phyloP scores from a whole-genome alignment of 2,888 invertebrate genomes.

The Lasioglossum pauxillum region DNA sequence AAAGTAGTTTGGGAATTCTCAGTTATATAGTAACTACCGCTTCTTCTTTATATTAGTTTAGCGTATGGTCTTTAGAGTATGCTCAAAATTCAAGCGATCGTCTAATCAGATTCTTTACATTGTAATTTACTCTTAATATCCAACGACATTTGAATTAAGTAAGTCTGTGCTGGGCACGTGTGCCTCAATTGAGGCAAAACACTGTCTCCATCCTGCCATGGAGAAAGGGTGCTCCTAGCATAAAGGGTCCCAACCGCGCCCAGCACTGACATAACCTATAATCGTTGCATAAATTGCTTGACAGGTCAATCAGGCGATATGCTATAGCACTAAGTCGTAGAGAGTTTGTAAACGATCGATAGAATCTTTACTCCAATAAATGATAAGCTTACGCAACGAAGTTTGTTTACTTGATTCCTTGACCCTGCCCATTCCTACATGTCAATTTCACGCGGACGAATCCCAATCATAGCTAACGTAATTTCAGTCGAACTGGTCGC shows the following conservation, averaged over 20 bases:
- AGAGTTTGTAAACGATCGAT: conserved; percentile 34
- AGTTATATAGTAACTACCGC: background rate
- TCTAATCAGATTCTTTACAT: background rate
- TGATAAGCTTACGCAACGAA: conserved; percentile 39
- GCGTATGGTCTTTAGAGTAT: background rate
- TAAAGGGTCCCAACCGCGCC: no score
- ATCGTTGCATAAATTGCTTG: no score
- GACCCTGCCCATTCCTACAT: conserved; percentile 62
- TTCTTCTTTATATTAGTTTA: background rate
- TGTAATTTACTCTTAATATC: background rate
- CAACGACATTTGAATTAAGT: background rate
- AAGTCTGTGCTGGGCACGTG: background rate
- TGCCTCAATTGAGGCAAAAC: no score
- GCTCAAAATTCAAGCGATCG: background rate
- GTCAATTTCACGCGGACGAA: conserved; percentile 14
- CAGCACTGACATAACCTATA: no score
- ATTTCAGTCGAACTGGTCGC: conserved; percentile 58
- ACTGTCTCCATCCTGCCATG: no score
- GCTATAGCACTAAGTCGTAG: no score
- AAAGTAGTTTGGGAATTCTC: background rate
- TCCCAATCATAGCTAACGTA: conserved; percentile 34
- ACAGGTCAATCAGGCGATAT: no score
- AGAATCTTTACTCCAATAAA: conserved; percentile 48
- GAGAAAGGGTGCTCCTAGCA: no score
- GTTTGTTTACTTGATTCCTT: conserved; percentile 65